Conservation (phyloP, 2,113 vertebrate genomes). For the Acrocephalus arundinaceus region DNA sequence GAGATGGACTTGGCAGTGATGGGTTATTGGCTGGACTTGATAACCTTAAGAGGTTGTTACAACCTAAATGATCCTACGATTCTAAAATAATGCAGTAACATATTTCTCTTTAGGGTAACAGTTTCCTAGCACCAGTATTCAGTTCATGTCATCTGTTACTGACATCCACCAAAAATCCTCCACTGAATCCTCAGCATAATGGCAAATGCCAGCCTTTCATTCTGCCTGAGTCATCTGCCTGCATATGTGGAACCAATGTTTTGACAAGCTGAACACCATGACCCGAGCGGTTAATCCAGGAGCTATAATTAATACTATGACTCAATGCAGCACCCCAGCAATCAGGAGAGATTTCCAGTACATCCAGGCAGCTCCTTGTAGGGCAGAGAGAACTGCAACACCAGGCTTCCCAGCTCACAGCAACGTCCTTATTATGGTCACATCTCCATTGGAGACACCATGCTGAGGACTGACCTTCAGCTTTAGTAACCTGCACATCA, state of each 20-base stretch:
- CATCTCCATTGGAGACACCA: background rate
- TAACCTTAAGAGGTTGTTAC: background rate
- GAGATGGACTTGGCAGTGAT: background rate
- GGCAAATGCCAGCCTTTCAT: background rate
- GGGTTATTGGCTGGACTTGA: background rate
- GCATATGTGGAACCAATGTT: background rate
- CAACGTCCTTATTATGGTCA: slow-evolving; percentile 66
- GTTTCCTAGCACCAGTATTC: background rate
- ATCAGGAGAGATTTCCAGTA: background rate
- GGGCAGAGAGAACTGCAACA: slow-evolving; percentile 3
- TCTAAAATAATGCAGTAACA: background rate
- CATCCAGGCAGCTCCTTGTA: slow-evolving; percentile 42
- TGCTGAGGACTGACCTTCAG: slow-evolving; percentile 36
- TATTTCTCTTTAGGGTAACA: background rate
- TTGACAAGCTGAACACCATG: background rate
- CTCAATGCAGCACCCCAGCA: slow-evolving; percentile 18
- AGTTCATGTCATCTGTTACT: background rate
- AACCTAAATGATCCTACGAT: background rate
- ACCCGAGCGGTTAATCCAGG: background rate
- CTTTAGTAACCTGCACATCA: background rate
- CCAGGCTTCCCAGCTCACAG: slow-evolving; percentile 22
- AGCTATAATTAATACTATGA: slow-evolving; percentile 54
- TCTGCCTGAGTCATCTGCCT: background rate
- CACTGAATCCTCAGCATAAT: background rate
- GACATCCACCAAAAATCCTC: background rate